These are phyloP conservation scores for Ochotona curzoniae DNA, from an alignment of 2,113 vertebrate species.

Conservation along the genomic window DNA sequence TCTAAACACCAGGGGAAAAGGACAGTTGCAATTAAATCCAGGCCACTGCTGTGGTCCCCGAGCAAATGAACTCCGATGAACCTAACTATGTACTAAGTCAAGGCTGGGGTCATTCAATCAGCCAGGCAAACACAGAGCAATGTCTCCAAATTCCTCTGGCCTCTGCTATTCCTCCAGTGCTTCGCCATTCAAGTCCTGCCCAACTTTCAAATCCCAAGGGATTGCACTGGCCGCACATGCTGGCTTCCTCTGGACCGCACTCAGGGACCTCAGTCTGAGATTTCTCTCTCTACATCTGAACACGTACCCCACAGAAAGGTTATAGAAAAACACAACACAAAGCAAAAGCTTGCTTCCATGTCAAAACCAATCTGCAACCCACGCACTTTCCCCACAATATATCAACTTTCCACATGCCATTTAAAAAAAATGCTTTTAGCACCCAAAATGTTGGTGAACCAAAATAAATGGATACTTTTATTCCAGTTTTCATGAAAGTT, in stretches of 20 bases:
- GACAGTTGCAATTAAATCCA: background rate
- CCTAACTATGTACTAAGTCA: background rate
- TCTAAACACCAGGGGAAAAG: background rate
- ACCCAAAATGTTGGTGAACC: too few relatives aligned
- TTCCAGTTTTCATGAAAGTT: too few relatives aligned
- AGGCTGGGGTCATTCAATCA: background rate
- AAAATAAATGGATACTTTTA: too few relatives aligned
- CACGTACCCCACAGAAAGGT: too few relatives aligned
- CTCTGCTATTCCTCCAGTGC: background rate
- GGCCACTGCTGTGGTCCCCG: background rate
- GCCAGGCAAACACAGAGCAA: background rate
- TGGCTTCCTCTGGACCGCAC: background rate
- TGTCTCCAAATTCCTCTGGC: background rate
- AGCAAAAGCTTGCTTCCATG: too few relatives aligned
- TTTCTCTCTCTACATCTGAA: background rate
- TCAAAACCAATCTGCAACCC: too few relatives aligned
- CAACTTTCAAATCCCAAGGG: background rate
- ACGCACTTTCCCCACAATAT: too few relatives aligned
- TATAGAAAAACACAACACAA: too few relatives aligned
- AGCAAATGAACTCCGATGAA: background rate
- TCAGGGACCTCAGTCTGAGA: background rate
- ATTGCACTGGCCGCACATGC: background rate
- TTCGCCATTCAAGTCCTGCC: constrained; percentile 9
- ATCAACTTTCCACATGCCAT: too few relatives aligned
- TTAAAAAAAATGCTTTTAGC: too few relatives aligned